Base-by-base conservation (phyloP, 64 coral and sea anemone genomes). In the Catalaphyllia jardinei region DNA sequence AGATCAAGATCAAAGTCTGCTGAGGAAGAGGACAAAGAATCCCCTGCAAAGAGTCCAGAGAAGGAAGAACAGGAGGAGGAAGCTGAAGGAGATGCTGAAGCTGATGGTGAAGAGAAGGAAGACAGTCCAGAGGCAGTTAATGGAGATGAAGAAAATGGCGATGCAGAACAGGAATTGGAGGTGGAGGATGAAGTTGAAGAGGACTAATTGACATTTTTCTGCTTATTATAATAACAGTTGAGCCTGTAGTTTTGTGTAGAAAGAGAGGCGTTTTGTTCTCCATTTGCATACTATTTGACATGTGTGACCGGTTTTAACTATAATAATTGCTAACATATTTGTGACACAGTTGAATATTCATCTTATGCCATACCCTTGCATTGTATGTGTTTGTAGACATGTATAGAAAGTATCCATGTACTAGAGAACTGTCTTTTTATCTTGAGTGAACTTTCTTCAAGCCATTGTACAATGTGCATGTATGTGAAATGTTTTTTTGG, bases 31-130 rank as follows among this genome's bases (percentile, higher is more conserved):
- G 78, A 79, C 6, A 92, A 97, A 73, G 88, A 93, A 73, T 71
- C 73, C 6, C 55, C 80, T 14, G 28, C 60, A 1, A 86, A 91
- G 72, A 71, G 61, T 65, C 74, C 72, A 50, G 83, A 92, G 39
- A 78, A 92, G 49, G 83, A 86, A 52, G 83, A 87, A 8, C 80
- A 69, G 71, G 90, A 92, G n/a, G 60, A 92, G 25, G 73, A 77
- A 24, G 83, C n/a, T 19, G 89, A 91, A 63, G 86, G 31, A 31
- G 80, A 86, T n/a, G 81, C 27, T 11, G 90, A 86, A 4, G 74
- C 30, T 24, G 93, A 98, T 60, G 96, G 89, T 0, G 94, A 96
- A 3, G 91, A 92, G 22, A 74, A 87, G n/a, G 86, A 89, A 29
- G 92, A 51, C 4, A 93, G 92, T 31, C 92, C 92, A 22, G 92